Evolutionary conservation across 2,797 vertebrate genomes (phyloP), one percentile per base, ranked within the genome.

Genomic region (Lepus townsendii): DNA sequence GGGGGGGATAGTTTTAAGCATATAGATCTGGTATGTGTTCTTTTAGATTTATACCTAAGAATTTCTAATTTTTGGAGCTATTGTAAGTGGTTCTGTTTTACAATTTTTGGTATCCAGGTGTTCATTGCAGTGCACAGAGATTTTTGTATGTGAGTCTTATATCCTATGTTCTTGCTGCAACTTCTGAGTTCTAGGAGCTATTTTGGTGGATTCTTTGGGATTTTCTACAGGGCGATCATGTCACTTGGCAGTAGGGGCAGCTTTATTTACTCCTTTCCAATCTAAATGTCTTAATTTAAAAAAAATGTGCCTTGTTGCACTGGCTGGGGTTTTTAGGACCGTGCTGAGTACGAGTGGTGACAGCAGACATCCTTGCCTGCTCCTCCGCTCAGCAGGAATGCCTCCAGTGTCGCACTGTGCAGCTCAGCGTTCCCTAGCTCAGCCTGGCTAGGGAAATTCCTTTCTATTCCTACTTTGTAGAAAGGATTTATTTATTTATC

Each of bases 51-150:
- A 54, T 66, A 65, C 13, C 2, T 80, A 71, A 77, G 16, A 66
- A 26, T 65, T 89, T 95, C 42, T 52, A 38, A 26, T 26, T 95
- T 96, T 90, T 86, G 38, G 50, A 83, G 30, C 14, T 80, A 20
- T 68, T 82, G 2, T n/a, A 38, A 82, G 66, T 77, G n/a, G 19
- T 69, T 32, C 3, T 52, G 12, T 77, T 89, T 73, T 13, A 68
- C 85, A 65, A 57, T 3, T 69, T 89, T 32, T 73, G 22, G 76
- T 84, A 95, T 92, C 30, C 16, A 57, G 13, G 14, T 79, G 2
- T 72, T 85, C 14, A 47, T 60, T 85, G 30, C 90, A 32, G 14
- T 73, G 27, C 3, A 32, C 7, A 89, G 75, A 73, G 38, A 32
- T 14, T 65, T 95, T 52, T 77, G 35, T 75, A 32, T 57, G 17